Evolutionary conservation across 2,797 vertebrate genomes (phyloP), one percentile per base, ranked within the genome.

Genomic region (Furcifer pardalis): DNA sequence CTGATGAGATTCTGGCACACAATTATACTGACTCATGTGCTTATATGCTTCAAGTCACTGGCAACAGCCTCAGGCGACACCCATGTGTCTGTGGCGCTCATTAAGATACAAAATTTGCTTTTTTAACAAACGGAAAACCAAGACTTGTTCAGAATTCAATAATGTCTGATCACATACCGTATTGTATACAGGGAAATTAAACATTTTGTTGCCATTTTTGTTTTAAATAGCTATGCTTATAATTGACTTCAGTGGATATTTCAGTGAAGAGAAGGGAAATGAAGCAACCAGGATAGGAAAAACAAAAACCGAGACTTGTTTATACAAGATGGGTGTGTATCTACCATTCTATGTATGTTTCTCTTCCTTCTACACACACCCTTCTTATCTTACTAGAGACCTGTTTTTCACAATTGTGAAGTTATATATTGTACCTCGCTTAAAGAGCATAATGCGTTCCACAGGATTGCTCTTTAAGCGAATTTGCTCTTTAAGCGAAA

Each of bases 1-100:
- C 2, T 60, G 46, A 81, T 80, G 77, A 84, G 32, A 32, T 8
- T 76, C 77, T 84, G 56, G 84, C 73, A 85, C 13, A 68, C 82
- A 79, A 75, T 8, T 27, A 2, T 0, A 75, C 4, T 80, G 83
- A 75, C 35, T 82, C 59, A 78, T 4, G 5, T 15, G 1, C 69
- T 68, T 83, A 4, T 2, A 76, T 77, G 77, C 42, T 62, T 60
- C 10, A 23, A 60, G 40, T 1, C 71, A 72, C 83, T 19, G 25
- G 79, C 40, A 2, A 1, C 15, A 65, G 3, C 5, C 40, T 30
- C 71, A 79, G 65, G 78, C 82, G 63, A 82, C 85, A 87, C 76
- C 40, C 85, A 78, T 32, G 19, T 81, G 83, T 83, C 12, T 56
- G 35, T 37, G 80, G 69, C 0, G 0, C 84, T 86, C 69, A 46